Evolutionary conservation across 37 sponge, comb jelly and placozoan species (phyloP).

Genomic region (Spongilla lacustris): DNA sequence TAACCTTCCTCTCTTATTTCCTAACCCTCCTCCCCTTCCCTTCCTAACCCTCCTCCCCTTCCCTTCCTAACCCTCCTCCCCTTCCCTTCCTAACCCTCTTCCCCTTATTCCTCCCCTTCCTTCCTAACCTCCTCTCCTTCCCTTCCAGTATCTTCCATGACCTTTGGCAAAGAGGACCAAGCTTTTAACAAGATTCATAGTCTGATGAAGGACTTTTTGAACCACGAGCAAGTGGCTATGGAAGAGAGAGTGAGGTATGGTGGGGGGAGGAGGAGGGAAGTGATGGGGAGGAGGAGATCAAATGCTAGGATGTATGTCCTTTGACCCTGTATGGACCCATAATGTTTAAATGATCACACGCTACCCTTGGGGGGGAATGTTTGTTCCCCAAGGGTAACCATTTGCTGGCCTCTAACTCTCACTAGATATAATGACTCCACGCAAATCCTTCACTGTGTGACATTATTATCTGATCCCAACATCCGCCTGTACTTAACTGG

Average conservation of each 20-base stretch:
- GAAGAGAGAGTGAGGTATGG: conserved; percentile 60
- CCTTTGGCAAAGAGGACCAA: conserved; percentile 76
- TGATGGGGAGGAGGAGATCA: not conserved
- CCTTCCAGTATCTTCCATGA: conserved; percentile 69
- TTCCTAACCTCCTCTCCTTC: not conserved
- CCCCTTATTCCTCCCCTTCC: not conserved
- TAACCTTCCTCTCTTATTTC: not conserved
- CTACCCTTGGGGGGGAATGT: too few species aligned
- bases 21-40: not conserved
- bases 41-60: not conserved
- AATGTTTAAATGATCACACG: too few species aligned
- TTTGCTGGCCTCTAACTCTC: too few species aligned
- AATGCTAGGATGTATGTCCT: too few species aligned
- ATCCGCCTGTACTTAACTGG: too few species aligned
- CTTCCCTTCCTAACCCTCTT: not conserved
- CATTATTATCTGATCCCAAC: too few species aligned
- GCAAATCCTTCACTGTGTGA: too few species aligned
- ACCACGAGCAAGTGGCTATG: conserved; percentile 62
- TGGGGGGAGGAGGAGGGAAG: not conserved
- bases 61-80: not conserved
- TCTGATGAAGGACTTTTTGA: conserved; percentile 66
- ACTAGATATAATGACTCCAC: too few species aligned
- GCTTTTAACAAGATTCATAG: conserved; percentile 51
- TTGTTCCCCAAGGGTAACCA: too few species aligned
- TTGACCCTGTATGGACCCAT: too few species aligned